phyloP scores from a whole-genome alignment of 2,113 vertebrate genomes.

The Callionymus lyra region DNA sequence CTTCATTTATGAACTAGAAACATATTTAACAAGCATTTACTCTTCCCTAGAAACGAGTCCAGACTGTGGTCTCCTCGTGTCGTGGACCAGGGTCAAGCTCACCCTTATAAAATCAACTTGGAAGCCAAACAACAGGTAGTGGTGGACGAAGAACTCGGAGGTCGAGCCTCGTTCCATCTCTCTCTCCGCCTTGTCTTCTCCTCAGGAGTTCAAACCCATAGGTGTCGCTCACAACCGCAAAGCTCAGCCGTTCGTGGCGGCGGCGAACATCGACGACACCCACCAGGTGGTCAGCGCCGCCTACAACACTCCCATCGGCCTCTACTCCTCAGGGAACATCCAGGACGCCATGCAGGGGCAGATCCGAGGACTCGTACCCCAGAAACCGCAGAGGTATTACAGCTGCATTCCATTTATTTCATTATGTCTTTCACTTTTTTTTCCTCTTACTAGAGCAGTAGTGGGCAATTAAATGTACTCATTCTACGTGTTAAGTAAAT shows the following conservation, averaged over 20 bases:
- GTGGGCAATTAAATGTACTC: too few species aligned
- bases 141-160: not conserved
- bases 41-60: conserved; percentile 72
- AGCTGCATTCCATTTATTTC: too few species aligned
- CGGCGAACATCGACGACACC: conserved; percentile 91
- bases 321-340: conserved; percentile 96
- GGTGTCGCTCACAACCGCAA: conserved; percentile 85
- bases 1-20: too few species aligned
- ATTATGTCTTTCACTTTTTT: too few species aligned
- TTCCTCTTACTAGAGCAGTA: too few species aligned
- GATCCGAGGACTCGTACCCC: conserved; percentile 79
- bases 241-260: conserved; percentile 91
- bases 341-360: conserved; percentile 92
- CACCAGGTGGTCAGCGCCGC: conserved; percentile 93
- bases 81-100: conserved; percentile 71
- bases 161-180: not conserved
- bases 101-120: conserved; percentile 88
- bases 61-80: conserved; percentile 86
- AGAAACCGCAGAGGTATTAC: conserved; percentile 71
- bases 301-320: conserved; percentile 97
- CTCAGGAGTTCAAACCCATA: conserved; percentile 87
- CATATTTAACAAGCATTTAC: too few species aligned
- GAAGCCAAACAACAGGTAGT: conserved; percentile 86
- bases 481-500: too few species aligned
- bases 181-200: conserved; percentile 2